Conservation (phyloP, 2,888 invertebrate genomes). For the Xanthostigma xanthostigma region DNA sequence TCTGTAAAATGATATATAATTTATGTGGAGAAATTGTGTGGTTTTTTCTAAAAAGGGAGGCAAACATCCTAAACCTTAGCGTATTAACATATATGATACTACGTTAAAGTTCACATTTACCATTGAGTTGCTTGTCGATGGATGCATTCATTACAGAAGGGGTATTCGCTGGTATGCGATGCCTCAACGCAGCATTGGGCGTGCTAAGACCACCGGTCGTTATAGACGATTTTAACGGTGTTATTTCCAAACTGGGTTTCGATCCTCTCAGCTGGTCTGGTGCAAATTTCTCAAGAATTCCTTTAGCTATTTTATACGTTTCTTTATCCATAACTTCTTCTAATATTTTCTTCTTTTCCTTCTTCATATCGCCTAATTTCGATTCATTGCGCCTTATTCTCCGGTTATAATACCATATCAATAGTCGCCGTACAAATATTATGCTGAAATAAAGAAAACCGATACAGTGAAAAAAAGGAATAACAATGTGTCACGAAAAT, state of each 20-base stretch:
- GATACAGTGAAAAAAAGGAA: neutral
- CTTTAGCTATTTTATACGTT: slow-evolving; percentile 88
- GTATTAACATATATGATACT: too few relatives aligned
- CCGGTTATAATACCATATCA: slow-evolving; percentile 81
- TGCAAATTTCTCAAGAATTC: slow-evolving; percentile 76
- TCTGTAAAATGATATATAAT: too few relatives aligned
- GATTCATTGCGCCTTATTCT: slow-evolving; percentile 64
- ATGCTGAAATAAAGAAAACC: slow-evolving; percentile 40
- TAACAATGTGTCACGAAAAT: neutral
- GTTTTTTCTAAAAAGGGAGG: too few relatives aligned
- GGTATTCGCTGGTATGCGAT: too few relatives aligned
- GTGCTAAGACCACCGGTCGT: slow-evolving; percentile 1
- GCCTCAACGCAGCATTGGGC: neutral
- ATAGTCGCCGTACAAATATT: slow-evolving; percentile 55
- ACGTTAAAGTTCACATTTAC: too few relatives aligned
- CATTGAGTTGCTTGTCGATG: too few relatives aligned
- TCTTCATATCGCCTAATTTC: slow-evolving; percentile 52
- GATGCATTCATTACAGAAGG: too few relatives aligned
- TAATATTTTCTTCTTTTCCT: slow-evolving; percentile 75
- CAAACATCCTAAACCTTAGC: too few relatives aligned
- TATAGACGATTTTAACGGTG: slow-evolving; percentile 1
- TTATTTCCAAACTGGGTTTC: slow-evolving; percentile 15
- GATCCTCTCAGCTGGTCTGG: slow-evolving; percentile 38
- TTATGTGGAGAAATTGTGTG: too few relatives aligned
- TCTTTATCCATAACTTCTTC: slow-evolving; percentile 96